Percentiles rank a stretch among this genome's conserved stretches.
phyloP scores from a whole-genome alignment of 2,797 vertebrate genomes.

The Jordanella pulchra region DNA sequence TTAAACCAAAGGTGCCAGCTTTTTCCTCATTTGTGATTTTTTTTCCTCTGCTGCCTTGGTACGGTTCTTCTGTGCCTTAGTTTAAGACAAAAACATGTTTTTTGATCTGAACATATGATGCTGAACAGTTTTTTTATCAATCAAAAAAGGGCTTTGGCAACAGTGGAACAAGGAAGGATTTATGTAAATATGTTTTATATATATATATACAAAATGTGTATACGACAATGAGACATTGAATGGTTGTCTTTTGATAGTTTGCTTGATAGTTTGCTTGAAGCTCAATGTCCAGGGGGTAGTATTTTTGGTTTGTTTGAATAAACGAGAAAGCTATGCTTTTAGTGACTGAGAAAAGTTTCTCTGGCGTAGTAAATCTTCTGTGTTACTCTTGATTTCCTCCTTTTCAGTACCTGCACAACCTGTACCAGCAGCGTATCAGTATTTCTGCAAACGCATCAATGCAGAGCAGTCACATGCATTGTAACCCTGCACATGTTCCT shows the following conservation, averaged over 20 bases:
- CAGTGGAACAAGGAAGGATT: conserved; percentile 67
- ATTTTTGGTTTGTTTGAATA: conserved; percentile 33
- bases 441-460: conserved; percentile 61
- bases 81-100: conserved; percentile 36
- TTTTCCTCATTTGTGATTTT: conserved; percentile 44
- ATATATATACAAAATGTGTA: conserved; percentile 72
- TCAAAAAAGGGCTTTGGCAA: conserved; percentile 60
- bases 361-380: conserved; percentile 54
- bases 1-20: conserved; percentile 78
- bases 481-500: conserved; percentile 44
- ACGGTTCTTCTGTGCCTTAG: conserved; percentile 54
- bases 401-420: conserved; percentile 50
- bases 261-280: conserved; percentile 51
- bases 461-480: conserved; percentile 35
- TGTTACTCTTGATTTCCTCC: conserved; percentile 47
- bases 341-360: conserved; percentile 53
- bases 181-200: conserved; percentile 79
- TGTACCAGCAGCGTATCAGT: conserved; percentile 65
- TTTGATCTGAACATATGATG: conserved; percentile 54
- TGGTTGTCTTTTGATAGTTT: conserved; percentile 42
- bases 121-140: conserved; percentile 61
- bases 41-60: conserved; percentile 49
- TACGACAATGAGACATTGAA: conserved; percentile 67
- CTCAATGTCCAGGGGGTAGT: conserved; percentile 30
- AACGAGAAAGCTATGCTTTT: conserved; percentile 50